A percentile compares a stretch with the other conserved stretches of the same genome.
phyloP scores from a whole-genome alignment of 2,888 invertebrate species.

The Catocala nupta region DNA sequence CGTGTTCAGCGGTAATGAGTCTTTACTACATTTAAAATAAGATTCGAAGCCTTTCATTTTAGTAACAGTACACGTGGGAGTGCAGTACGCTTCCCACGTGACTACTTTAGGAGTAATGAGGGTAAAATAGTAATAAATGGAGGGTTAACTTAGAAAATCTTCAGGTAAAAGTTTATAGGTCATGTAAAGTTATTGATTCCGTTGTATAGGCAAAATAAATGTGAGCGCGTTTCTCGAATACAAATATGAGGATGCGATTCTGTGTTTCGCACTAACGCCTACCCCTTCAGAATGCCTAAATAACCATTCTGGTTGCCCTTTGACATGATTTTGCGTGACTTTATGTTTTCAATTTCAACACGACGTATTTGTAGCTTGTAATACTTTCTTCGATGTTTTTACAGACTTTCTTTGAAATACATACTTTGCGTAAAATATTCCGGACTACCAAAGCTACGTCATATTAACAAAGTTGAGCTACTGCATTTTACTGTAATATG shows the following conservation, averaged over 20 bases:
- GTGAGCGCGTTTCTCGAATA: constrained; percentile 36
- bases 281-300: not conserved
- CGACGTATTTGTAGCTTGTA: constrained; percentile 20
- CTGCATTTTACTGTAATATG: too few relatives aligned
- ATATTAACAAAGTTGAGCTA: too few relatives aligned
- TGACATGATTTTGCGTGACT: constrained; percentile 25
- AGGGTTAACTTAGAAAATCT: constrained; percentile 43
- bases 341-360: constrained; percentile 46
- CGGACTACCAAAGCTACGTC: too few relatives aligned
- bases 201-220: constrained; percentile 45
- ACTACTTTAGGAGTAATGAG: constrained; percentile 56
- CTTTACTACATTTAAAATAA: too few relatives aligned
- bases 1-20: too few relatives aligned
- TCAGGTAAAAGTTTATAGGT: constrained; percentile 54
- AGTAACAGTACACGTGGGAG: too few relatives aligned
- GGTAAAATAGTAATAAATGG: constrained; percentile 63
- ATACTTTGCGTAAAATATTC: too few relatives aligned
- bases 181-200: constrained; percentile 53
- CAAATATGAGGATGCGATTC: constrained; percentile 37
- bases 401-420: too few relatives aligned
- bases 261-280: constrained; percentile 14
- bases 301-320: not conserved
- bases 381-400: not conserved
- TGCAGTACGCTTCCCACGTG: constrained; percentile 22
- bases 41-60: too few relatives aligned